Conservation (phyloP, 2,797 vertebrate genomes). For the Pantherophis vulpinus region DNA sequence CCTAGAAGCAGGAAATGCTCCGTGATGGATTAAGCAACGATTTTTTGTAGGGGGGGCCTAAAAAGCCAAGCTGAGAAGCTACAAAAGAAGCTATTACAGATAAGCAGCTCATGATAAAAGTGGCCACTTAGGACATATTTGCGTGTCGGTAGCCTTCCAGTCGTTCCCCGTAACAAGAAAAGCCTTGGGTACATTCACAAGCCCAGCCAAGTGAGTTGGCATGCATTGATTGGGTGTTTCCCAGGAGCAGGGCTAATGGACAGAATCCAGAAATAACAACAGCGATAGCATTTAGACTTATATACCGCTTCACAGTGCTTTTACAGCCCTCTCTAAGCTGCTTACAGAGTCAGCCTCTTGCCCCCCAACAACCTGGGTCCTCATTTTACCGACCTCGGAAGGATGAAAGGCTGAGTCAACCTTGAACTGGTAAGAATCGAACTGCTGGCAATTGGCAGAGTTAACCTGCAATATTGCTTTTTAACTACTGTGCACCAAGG, state of each 20-base stretch:
- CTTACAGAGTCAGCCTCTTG: too few relatives aligned
- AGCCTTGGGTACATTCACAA: slow-evolving; percentile 6
- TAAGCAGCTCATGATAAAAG: slow-evolving; percentile 53
- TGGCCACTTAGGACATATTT: slow-evolving; percentile 37
- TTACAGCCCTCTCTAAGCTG: too few relatives aligned
- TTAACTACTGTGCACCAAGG: too few relatives aligned
- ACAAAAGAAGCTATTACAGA: slow-evolving; percentile 64
- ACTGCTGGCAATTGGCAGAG: too few relatives aligned
- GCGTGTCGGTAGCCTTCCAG: slow-evolving; percentile 30
- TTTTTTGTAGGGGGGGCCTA: slow-evolving; percentile 53
- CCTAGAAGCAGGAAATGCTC: slow-evolving; percentile 51
- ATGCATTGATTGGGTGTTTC: not conserved
- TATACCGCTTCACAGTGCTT: too few relatives aligned
- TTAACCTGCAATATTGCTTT: too few relatives aligned
- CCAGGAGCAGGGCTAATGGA: not conserved
- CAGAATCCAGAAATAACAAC: not conserved
- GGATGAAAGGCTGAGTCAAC: too few relatives aligned
- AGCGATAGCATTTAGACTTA: too few relatives aligned
- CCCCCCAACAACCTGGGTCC: too few relatives aligned
- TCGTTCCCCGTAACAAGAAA: not conserved
- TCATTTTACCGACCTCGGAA: too few relatives aligned
- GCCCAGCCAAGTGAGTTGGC: slow-evolving; percentile 12
- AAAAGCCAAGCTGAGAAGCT: slow-evolving; percentile 59
- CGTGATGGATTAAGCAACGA: slow-evolving; percentile 59
- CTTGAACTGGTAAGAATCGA: too few relatives aligned